phyloP scores from a whole-genome alignment of 1,140 invertebrate genomes.

The Andricus grossulariae region DNA sequence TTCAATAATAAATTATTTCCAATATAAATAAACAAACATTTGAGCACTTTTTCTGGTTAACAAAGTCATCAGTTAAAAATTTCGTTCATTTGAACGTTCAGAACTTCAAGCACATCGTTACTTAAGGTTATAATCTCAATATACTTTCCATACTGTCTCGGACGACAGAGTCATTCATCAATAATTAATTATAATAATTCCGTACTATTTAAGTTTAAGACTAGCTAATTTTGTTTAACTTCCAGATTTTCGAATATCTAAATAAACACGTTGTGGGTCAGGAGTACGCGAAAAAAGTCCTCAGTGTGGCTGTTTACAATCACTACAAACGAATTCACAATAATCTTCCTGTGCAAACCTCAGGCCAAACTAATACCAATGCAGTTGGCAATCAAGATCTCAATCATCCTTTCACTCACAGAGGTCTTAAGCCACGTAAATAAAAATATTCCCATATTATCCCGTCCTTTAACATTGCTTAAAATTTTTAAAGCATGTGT shows the following conservation, averaged over 20 bases:
- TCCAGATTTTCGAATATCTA: slow-evolving; percentile 94
- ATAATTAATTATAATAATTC: too few species aligned
- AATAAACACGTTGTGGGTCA: slow-evolving; percentile 98
- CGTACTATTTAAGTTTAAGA: too few species aligned
- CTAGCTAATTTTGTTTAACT: slow-evolving; percentile 51
- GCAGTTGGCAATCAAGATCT: slow-evolving; percentile 80
- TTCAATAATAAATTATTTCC: too few species aligned
- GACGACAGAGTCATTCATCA: too few species aligned
- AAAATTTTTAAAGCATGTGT: neutral
- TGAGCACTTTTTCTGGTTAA: too few species aligned
- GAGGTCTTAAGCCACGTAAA: slow-evolving; percentile 80
- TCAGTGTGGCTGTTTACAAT: slow-evolving; percentile 98
- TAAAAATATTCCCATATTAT: slow-evolving; percentile 51
- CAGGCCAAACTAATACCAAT: slow-evolving; percentile 70
- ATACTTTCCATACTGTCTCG: too few species aligned
- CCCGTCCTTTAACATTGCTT: neutral
- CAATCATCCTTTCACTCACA: slow-evolving; percentile 83
- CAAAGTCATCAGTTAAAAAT: too few species aligned
- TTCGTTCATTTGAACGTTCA: too few species aligned
- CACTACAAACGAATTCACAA: slow-evolving; percentile 99
- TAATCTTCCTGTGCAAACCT: slow-evolving; percentile 84
- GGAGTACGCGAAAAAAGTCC: slow-evolving; percentile 98
- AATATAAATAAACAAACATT: too few species aligned
- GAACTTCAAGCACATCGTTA: too few species aligned
- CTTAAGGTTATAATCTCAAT: too few species aligned